phyloP scores from a whole-genome alignment of 1,140 invertebrate genomes.

The Homarus americanus region DNA sequence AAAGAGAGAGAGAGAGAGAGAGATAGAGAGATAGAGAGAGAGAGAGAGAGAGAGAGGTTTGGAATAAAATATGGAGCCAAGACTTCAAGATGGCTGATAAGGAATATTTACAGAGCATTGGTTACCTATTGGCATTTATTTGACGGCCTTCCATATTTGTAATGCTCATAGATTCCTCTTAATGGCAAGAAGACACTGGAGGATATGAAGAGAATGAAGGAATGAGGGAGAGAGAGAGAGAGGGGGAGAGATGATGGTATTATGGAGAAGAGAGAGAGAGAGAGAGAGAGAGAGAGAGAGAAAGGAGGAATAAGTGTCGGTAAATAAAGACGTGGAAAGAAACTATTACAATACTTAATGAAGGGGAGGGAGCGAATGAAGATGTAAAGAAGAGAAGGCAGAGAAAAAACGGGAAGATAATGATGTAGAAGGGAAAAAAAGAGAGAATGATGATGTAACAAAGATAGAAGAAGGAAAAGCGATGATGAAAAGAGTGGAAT shows the following conservation, averaged over 20 bases:
- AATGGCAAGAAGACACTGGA: slow-evolving; percentile 7
- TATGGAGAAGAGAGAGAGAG: neutral
- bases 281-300: neutral
- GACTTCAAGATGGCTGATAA: neutral
- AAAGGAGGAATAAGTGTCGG: neutral
- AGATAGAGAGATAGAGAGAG: too few species aligned
- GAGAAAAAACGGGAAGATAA: neutral
- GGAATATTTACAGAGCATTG: neutral
- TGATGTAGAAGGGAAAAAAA: neutral
- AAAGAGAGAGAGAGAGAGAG: too few species aligned
- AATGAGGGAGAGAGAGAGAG: neutral
- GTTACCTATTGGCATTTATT: neutral
- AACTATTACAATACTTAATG: too few species aligned
- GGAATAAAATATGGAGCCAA: neutral
- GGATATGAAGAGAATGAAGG: neutral
- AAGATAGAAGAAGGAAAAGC: neutral
- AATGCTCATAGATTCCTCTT: neutral
- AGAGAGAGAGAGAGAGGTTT: neutral
- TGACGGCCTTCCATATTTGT: slow-evolving; percentile 14
- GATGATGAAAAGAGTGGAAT: neutral
- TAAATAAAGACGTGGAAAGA: too few species aligned
- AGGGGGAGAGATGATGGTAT: neutral
- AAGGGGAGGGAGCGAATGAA: too few species aligned
- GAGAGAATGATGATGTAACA: neutral
- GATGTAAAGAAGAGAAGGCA: neutral